Base-by-base conservation (phyloP, 1,140 invertebrate genomes). In the Calliphora vicina region DNA sequence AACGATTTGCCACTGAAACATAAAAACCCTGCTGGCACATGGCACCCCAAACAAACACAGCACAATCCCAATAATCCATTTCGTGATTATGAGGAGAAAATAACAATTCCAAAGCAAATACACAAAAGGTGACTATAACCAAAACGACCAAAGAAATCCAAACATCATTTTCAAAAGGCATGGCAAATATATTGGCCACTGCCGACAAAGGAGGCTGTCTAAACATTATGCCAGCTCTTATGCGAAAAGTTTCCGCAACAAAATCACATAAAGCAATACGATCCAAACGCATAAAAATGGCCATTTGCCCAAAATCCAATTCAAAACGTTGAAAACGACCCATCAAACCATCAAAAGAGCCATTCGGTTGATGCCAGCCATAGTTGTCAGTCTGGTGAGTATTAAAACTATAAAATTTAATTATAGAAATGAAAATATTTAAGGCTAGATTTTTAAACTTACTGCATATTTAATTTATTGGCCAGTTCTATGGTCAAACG, bases 171-270 rank as follows among this genome's bases (percentile, higher is more conserved):
- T 92, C 91, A 84, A 95, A 95, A 13, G 94, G 94, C 85, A 95
- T 87, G 29, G 91, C 91, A 85, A 94, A 95, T 57, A 95, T 93
- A 87, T 95, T 95, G 15, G 91, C 92, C 20, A 94, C 92, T 0
- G 93, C 93, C 0, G 94, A 94, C 25, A 94, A 89, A 35, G 94
- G 92, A 1, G 94, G 94, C 87, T 94, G 92, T 0, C 93, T 92
- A 86, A 95, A 95, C 82, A 95, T 91, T 81, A 92, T 91, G 0
- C 85, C 86, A n/a, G 84, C 92, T 87, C 90, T 88, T 10, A 93
- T 88, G 1, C 90, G 87, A 81, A 92, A 90, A 0, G 92, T 93
- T 83, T 93, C 92, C 0, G 92, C 91, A 26, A 91, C 90, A 87
- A 91, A 92, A 85, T 93, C 91, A 23, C 91, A 86, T 9, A 91